Evolutionary conservation across 2,113 vertebrate species (phyloP).

Genomic region (Alosa alosa): DNA sequence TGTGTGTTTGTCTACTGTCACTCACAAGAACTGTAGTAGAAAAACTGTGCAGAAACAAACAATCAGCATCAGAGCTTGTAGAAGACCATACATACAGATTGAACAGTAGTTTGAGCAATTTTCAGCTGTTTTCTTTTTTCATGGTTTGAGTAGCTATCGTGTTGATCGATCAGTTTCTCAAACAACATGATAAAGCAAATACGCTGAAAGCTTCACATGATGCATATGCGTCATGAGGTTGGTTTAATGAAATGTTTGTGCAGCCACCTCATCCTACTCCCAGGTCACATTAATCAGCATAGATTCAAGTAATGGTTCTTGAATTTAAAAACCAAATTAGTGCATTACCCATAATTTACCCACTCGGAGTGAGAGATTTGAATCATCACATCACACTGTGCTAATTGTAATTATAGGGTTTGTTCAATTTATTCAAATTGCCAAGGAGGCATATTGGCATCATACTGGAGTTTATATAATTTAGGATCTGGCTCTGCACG

Average conservation of each 20-base stretch:
- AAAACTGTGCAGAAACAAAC: background rate
- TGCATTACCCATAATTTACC: slow-evolving; percentile 74
- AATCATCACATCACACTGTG: slow-evolving; percentile 76
- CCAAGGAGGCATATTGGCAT: slow-evolving; percentile 73
- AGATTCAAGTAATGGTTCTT: slow-evolving; percentile 73
- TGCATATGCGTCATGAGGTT: slow-evolving; percentile 51
- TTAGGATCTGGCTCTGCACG: slow-evolving; percentile 55
- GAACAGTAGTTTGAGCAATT: background rate
- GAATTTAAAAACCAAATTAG: slow-evolving; percentile 79
- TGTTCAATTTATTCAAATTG: slow-evolving; percentile 76
- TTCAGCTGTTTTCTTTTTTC: background rate
- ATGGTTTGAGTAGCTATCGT: background rate
- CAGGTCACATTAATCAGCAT: slow-evolving; percentile 67
- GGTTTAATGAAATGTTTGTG: slow-evolving; percentile 69
- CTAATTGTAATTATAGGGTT: slow-evolving; percentile 82
- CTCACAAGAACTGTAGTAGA: background rate
- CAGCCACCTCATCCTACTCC: slow-evolving; percentile 54
- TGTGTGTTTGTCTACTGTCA: background rate
- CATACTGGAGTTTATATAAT: slow-evolving; percentile 70
- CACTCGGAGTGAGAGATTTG: slow-evolving; percentile 75
- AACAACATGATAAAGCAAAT: background rate
- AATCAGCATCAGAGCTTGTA: too few relatives aligned
- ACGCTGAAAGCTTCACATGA: background rate
- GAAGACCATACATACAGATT: background rate
- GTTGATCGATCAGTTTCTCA: background rate